phyloP scores from a whole-genome alignment of 2,888 invertebrate species.

The Metalampra italica region DNA sequence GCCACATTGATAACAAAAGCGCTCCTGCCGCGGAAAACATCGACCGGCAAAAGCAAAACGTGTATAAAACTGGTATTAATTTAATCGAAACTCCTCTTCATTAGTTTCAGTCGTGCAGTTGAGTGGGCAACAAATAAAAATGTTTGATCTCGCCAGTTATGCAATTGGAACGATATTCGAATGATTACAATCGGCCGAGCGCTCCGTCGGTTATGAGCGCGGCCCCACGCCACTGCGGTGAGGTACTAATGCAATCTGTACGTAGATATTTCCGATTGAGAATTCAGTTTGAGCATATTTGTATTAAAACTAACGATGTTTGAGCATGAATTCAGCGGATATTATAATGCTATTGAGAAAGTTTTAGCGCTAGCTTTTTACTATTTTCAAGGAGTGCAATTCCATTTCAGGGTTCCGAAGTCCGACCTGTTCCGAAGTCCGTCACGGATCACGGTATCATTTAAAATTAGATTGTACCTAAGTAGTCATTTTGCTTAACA shows the following conservation, averaged over 20 bases:
- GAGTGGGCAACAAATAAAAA: conserved; percentile 73
- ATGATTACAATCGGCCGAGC: conserved; percentile 53
- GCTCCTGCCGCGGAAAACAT: conserved; percentile 37
- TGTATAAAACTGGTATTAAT: conserved; percentile 67
- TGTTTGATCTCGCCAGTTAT: conserved; percentile 70
- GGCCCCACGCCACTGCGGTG: conserved; percentile 13
- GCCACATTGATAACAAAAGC: conserved; percentile 32
- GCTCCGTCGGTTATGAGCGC: conserved; percentile 31
- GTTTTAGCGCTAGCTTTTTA: not conserved
- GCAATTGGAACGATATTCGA: conserved; percentile 61
- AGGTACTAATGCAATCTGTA: conserved; percentile 5
- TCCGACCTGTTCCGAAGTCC: no score
- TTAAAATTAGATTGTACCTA: no score
- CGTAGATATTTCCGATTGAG: not conserved
- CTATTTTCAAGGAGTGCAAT: not conserved
- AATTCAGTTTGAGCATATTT: conserved; percentile 5
- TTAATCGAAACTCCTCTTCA: conserved; percentile 73
- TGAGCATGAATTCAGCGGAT: not conserved
- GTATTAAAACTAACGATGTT: conserved; percentile 8
- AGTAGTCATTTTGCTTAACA: no score
- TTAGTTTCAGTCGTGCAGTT: conserved; percentile 70
- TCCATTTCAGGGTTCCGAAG: no score
- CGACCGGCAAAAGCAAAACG: conserved; percentile 42
- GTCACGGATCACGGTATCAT: no score
- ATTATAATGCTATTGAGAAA: not conserved